A percentile compares a stretch with the other conserved stretches of the same genome.
These are phyloP conservation scores for Cepphus grylle DNA, from an alignment of 2,113 vertebrate genomes.

Conservation along the genomic window DNA sequence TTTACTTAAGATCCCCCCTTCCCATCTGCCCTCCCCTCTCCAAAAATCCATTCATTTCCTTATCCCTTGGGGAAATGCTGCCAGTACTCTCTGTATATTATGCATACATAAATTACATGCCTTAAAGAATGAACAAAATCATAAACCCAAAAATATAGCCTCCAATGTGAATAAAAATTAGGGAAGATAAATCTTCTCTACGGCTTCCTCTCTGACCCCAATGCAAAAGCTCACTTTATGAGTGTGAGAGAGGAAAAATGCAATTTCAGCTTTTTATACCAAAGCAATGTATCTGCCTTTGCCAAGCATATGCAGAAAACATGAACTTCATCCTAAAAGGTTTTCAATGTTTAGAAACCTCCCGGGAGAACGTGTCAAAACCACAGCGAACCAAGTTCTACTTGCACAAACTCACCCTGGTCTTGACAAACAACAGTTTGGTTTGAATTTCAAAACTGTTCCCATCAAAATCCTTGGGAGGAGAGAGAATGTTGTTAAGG, in stretches of 20 bases:
- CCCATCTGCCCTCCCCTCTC: not conserved
- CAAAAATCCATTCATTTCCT: slow-evolving; percentile 11
- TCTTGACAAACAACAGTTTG: slow-evolving; percentile 45
- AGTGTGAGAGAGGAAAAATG: slow-evolving; percentile 26
- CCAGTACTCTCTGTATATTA: not conserved
- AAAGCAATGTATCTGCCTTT: slow-evolving; percentile 17
- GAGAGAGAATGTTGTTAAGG: not conserved
- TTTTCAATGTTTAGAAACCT: slow-evolving; percentile 59
- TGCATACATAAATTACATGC: not conserved
- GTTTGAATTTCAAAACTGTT: slow-evolving; percentile 37
- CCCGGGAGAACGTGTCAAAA: slow-evolving; percentile 56
- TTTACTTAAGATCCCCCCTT: slow-evolving; percentile 2
- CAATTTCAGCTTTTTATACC: slow-evolving; percentile 60
- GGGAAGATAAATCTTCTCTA: slow-evolving; percentile 36
- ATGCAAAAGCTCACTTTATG: not conserved
- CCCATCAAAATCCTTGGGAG: slow-evolving; percentile 30
- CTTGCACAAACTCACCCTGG: slow-evolving; percentile 22
- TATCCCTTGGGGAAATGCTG: not conserved
- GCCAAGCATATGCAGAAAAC: slow-evolving; percentile 29
- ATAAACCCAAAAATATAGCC: slow-evolving; percentile 13
- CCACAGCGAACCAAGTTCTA: slow-evolving; percentile 41
- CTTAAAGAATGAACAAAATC: slow-evolving; percentile 48
- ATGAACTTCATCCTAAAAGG: slow-evolving; percentile 52
- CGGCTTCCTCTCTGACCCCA: slow-evolving; percentile 10
- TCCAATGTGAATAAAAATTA: slow-evolving; percentile 54